phyloP scores from a whole-genome alignment of 2,113 vertebrate species.

The Sus scrofa region T2T-Sscrofa CM000812.6:190029001-190029500 shows the following conservation, averaged over 20 bases:
- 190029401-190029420: constrained; percentile 58
- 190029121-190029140: not conserved
- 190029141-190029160: not conserved
- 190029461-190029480: not conserved
- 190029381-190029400: not conserved
- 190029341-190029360: constrained; percentile 37
- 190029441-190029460: constrained; percentile 23
- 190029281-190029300: constrained; percentile 19
- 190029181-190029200: not conserved
- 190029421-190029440: constrained; percentile 36
- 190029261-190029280: not conserved
- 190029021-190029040: not conserved
- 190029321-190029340: not conserved
- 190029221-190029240: not conserved
- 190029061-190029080: not conserved
- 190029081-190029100: not conserved
- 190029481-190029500: constrained; percentile 17
- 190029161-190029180: not conserved
- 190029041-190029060: not conserved
- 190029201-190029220: not conserved
- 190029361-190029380: constrained; percentile 43
- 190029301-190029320: not conserved
- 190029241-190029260: not conserved
- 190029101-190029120: not conserved
- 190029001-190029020: not conserved